A percentile compares a stretch with the other conserved stretches of the same genome.
These are phyloP conservation scores for Eupithecia pulchellata DNA, from an alignment of 2,888 invertebrate species.

Conservation along the genomic window DNA sequence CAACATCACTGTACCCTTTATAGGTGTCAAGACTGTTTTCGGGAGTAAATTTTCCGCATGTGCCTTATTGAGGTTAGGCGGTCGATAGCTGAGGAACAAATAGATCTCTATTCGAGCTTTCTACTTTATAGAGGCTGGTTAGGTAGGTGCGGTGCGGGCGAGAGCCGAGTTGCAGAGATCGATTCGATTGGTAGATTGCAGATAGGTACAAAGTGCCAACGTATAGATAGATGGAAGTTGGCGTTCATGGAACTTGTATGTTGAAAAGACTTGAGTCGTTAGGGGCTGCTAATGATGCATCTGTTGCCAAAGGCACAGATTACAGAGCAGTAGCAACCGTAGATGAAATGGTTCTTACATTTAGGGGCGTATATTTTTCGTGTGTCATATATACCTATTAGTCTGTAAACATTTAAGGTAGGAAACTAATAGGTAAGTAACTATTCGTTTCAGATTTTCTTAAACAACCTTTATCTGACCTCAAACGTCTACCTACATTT, in stretches of 20 bases:
- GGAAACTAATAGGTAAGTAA: not conserved
- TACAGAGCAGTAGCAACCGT: constrained; percentile 12
- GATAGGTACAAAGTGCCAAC: constrained; percentile 1
- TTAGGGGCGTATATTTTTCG: constrained; percentile 12
- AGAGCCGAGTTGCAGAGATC: constrained; percentile 23
- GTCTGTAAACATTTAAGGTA: not conserved
- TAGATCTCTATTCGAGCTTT: constrained; percentile 37
- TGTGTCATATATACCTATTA: not conserved
- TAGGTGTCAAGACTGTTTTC: constrained; percentile 48
- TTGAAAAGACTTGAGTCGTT: constrained; percentile 40
- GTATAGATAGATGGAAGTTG: constrained; percentile 12
- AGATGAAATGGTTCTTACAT: constrained; percentile 24
- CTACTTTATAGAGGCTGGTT: constrained; percentile 37
- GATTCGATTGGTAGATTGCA: constrained; percentile 24
- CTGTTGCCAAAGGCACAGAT: constrained; percentile 31
- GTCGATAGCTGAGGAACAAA: constrained; percentile 50
- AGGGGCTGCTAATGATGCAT: constrained; percentile 44
- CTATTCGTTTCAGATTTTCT: not conserved
- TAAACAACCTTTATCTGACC: not conserved
- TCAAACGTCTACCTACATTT: not conserved
- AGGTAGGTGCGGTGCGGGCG: constrained; percentile 7
- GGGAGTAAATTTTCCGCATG: constrained; percentile 48
- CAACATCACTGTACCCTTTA: constrained; percentile 53
- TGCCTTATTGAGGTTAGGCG: constrained; percentile 57
- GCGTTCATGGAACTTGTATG: constrained; percentile 25